Evolutionary conservation across 2,113 vertebrate species (phyloP), one percentile per base, ranked within the genome.

Genomic region (Copsychus sechellarum): DNA sequence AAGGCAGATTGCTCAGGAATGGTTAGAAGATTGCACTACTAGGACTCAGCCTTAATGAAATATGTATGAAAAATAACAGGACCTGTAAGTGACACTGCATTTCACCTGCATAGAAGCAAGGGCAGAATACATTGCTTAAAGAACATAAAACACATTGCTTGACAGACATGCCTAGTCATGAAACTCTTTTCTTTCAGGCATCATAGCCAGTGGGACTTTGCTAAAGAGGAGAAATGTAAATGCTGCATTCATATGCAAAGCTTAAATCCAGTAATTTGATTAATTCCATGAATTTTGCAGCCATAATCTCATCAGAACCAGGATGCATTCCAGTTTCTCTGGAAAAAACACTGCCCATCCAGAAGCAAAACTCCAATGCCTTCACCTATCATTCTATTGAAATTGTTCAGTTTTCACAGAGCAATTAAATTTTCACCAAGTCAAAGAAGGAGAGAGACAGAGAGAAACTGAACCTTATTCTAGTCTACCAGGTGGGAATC

Each of bases 21-120:
- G 12, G 65, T 72, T 45, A 21, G 61, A 86, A 88, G 88, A 76
- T 88, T 96, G 94, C 93, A 97, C 93, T 96, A 95, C 57, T 74
- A 93, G 93, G 93, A 90, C 48, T 93, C 77, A 94, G 94, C 94
- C 94, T 97, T 96, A 96, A 97, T 71, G 71, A 93, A 94, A 78
- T n/a, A 81, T 8, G 29, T 90, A 67, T 36, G 92, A 86, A 93
- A 92, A 95, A 95, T 40, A 95, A 74, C 36, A 81, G 36, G 60
- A 86, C 43, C 58, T 90, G 22, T 12, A 61, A 94, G 50, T 1
- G 4, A 43, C 69, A 81, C 36, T 81, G 31, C 51, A 86, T 88
- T 84, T 88, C 48, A 84, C 61, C 56, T 74, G 53, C 82, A 71
- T 24, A 90, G 56, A 58, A 86, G 28, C 80, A 90, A 71, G 77